A percentile compares a stretch with the other conserved stretches of the same genome.
Conservation (phyloP, 1,140 invertebrate species). For the Acromyrmex echinatior region DNA sequence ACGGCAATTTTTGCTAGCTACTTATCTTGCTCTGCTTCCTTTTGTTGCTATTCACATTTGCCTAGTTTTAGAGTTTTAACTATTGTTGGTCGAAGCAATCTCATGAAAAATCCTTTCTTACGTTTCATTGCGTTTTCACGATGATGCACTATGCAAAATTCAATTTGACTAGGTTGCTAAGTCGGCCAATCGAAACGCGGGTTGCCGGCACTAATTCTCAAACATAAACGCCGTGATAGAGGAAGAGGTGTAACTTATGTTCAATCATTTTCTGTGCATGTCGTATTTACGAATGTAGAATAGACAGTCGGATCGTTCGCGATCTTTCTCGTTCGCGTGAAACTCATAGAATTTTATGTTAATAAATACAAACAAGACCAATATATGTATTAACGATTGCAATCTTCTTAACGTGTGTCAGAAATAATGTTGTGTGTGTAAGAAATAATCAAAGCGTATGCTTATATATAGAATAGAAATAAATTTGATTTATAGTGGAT, state of each 20-base stretch:
- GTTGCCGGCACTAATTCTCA: constrained; percentile 51
- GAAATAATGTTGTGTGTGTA: not conserved
- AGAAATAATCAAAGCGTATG: not conserved
- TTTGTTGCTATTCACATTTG: not conserved
- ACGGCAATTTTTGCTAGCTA: constrained; percentile 40
- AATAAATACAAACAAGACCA: not conserved
- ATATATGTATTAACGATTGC: not conserved
- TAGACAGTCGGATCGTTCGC: constrained; percentile 53
- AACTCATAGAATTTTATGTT: not conserved
- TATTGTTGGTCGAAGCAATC: not conserved
- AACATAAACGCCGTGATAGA: constrained; percentile 65
- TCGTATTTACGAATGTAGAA: constrained; percentile 65
- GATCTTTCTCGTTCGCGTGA: constrained; percentile 1
- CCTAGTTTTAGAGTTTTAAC: constrained; percentile 29
- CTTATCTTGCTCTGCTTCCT: constrained; percentile 51
- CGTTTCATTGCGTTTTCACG: not conserved
- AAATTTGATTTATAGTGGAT: not conserved
- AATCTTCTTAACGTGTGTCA: not conserved
- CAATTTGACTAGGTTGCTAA: constrained; percentile 66
- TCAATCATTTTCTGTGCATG: constrained; percentile 67
- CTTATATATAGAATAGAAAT: too few relatives aligned
- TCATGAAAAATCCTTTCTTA: not conserved
- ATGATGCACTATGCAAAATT: constrained; percentile 5
- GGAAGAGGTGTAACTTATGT: constrained; percentile 76
- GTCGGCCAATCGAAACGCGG: constrained; percentile 65